Evolutionary conservation across 2,797 vertebrate species (phyloP).

Genomic region (Leptoclinus maculatus): DNA sequence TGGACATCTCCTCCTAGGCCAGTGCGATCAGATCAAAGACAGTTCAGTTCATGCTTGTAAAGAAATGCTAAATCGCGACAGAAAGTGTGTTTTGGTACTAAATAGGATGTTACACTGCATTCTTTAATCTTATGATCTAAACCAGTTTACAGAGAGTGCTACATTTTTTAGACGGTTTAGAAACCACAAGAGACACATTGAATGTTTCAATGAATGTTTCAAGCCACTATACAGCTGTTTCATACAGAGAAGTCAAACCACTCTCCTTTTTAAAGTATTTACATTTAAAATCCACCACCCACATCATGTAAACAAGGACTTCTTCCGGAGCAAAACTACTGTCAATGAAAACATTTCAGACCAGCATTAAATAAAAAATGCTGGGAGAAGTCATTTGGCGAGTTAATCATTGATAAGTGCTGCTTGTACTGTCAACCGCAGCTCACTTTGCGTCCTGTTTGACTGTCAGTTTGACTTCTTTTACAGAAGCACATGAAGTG

Average conservation of each 20-base stretch:
- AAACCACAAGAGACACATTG: constrained; percentile 18
- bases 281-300: constrained; percentile 14
- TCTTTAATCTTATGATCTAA: constrained; percentile 34
- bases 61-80: constrained; percentile 27
- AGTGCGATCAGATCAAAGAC: constrained; percentile 50
- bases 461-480: constrained; percentile 48
- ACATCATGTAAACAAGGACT: constrained; percentile 19
- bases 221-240: constrained; percentile 8
- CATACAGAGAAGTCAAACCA: constrained; percentile 1
- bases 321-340: constrained; percentile 24
- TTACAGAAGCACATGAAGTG: constrained; percentile 13
- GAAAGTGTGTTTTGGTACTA: constrained; percentile 25
- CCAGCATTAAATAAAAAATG: constrained; percentile 34
- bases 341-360: constrained; percentile 44
- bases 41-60: constrained; percentile 33
- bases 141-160: constrained; percentile 10
- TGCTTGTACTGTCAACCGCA: constrained; percentile 31
- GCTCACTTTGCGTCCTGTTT: constrained; percentile 31
- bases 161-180: constrained; percentile 16
- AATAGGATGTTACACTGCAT: constrained; percentile 40
- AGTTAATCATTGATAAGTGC: constrained; percentile 59
- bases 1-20: constrained; percentile 46
- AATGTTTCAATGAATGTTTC: constrained; percentile 25
- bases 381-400: constrained; percentile 13
- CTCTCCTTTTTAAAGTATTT: constrained; percentile 19